A percentile compares a stretch with the other conserved stretches of the same genome.
phyloP scores from a whole-genome alignment of 2,888 invertebrate species.

The Drosophila sordidula region DNA sequence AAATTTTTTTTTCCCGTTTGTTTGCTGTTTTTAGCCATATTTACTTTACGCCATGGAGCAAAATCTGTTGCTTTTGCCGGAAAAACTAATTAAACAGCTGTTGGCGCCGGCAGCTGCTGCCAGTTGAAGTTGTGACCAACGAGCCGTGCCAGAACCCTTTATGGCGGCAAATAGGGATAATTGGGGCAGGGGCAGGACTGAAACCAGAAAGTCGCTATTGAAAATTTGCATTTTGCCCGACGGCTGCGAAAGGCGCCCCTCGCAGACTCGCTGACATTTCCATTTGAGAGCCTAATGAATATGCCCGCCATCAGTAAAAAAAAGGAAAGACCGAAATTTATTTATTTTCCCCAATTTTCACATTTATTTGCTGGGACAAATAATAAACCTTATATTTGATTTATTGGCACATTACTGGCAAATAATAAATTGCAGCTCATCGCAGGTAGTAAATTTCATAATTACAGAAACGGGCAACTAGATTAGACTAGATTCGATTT shows the following conservation, averaged over 20 bases:
- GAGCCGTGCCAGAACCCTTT: slow-evolving; percentile 53
- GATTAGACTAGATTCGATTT: not conserved
- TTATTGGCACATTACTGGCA: not conserved
- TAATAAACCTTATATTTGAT: not conserved
- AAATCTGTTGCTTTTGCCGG: slow-evolving; percentile 57
- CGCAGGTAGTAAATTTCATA: not conserved
- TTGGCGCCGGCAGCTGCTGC: slow-evolving; percentile 40
- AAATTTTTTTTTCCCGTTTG: slow-evolving; percentile 31
- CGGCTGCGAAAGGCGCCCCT: not conserved
- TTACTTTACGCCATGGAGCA: slow-evolving; percentile 16
- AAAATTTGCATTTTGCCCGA: slow-evolving; percentile 60
- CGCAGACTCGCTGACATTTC: slow-evolving; percentile 20
- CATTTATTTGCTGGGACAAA: not conserved
- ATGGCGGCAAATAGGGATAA: slow-evolving; percentile 13
- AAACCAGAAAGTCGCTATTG: slow-evolving; percentile 52
- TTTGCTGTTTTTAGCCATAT: no score
- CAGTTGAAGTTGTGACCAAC: slow-evolving; percentile 41
- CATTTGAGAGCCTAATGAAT: slow-evolving; percentile 26
- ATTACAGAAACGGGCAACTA: not conserved
- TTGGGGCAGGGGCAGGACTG: slow-evolving; percentile 1
- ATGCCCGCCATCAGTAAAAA: slow-evolving; percentile 11
- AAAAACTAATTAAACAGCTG: slow-evolving; percentile 69
- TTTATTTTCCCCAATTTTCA: not conserved
- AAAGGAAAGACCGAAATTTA: not conserved
- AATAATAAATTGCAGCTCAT: not conserved